Conservation (phyloP, 2,113 vertebrate species). For the Cinclus cinclus region DNA sequence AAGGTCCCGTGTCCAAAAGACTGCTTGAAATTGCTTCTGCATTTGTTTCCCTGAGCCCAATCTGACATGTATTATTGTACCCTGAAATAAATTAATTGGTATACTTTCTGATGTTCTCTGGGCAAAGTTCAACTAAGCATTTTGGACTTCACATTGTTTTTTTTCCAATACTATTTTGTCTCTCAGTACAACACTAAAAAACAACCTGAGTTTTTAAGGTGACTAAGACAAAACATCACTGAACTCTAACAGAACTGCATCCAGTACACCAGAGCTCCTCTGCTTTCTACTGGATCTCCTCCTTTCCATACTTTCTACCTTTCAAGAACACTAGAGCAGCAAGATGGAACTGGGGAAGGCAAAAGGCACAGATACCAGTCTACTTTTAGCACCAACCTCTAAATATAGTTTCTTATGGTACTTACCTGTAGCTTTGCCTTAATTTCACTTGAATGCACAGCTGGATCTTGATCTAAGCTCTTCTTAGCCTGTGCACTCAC, state of each 20-base stretch:
- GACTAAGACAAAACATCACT: background rate
- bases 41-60: background rate
- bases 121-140: background rate
- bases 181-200: background rate
- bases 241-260: background rate
- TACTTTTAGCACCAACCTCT: background rate
- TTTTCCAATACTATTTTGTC: background rate
- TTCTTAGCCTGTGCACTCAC: constrained; percentile 77
- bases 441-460: constrained; percentile 74
- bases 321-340: background rate
- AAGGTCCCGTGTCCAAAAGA: background rate
- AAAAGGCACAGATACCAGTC: background rate
- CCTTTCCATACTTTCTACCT: background rate
- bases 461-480: constrained; percentile 76
- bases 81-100: background rate
- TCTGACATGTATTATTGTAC: background rate
- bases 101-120: background rate
- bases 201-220: background rate
- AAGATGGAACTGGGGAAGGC: background rate
- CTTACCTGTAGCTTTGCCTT: constrained; percentile 77
- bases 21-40: background rate
- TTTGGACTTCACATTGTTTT: background rate
- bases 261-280: background rate
- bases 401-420: background rate
- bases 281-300: background rate